phyloP scores from a whole-genome alignment of 1,140 invertebrate genomes.

The Ganaspis sp. region DNA sequence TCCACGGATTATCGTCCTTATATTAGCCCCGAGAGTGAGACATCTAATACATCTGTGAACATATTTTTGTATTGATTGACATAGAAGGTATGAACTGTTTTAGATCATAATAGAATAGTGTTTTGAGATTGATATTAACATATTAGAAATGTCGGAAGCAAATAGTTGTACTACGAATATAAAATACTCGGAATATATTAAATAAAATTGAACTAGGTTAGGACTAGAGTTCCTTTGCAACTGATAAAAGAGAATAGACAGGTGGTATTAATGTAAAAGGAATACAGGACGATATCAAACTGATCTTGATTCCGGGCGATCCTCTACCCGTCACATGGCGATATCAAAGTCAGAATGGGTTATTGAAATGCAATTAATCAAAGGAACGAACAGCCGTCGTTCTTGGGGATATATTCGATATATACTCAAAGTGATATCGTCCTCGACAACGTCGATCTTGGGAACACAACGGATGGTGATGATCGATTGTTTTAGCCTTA shows the following conservation, averaged over 20 bases:
- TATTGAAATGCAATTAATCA: slow-evolving; percentile 70
- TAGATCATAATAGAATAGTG: too few species aligned
- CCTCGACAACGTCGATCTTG: slow-evolving; percentile 61
- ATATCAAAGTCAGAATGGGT: slow-evolving; percentile 60
- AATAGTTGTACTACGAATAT: too few species aligned
- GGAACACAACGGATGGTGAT: slow-evolving; percentile 57
- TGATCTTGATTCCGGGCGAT: slow-evolving; percentile 52
- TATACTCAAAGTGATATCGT: slow-evolving; percentile 51
- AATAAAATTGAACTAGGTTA: too few species aligned
- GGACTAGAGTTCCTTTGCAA: too few species aligned
- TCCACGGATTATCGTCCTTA: too few species aligned
- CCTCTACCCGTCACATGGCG: slow-evolving; percentile 48
- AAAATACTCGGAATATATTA: too few species aligned
- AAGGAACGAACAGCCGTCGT: slow-evolving; percentile 56
- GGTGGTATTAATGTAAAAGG: slow-evolving; percentile 4
- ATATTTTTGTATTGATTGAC: too few species aligned
- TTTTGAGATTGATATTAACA: too few species aligned
- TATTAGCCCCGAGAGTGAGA: too few species aligned
- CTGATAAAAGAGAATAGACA: background rate
- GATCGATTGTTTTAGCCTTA: slow-evolving; percentile 73
- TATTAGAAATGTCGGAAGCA: too few species aligned
- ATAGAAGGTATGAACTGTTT: too few species aligned
- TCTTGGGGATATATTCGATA: slow-evolving; percentile 51
- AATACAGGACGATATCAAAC: slow-evolving; percentile 54
- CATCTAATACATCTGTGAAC: too few species aligned